Percentiles rank a stretch among this genome's conserved stretches.
Conservation (phyloP, 2,888 invertebrate species). For the Hemistola chrysoprasaria region DNA sequence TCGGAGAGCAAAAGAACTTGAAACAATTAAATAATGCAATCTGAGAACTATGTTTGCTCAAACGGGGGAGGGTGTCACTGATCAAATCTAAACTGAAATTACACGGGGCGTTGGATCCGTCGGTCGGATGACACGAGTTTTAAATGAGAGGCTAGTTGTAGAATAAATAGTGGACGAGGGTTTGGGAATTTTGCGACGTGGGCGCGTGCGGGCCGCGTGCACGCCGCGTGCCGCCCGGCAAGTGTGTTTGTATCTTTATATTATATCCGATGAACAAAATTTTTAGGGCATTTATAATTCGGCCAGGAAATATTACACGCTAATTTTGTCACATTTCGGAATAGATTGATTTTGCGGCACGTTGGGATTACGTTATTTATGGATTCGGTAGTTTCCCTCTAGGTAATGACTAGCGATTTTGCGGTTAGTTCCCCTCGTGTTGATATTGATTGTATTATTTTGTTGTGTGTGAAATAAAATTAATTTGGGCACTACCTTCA, state of each 20-base stretch:
- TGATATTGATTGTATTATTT: slow-evolving; percentile 10
- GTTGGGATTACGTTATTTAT: slow-evolving; percentile 53
- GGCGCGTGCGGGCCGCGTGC: slow-evolving; percentile 56
- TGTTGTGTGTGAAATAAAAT: slow-evolving; percentile 6
- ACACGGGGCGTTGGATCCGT: slow-evolving; percentile 53
- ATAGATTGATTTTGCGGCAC: slow-evolving; percentile 70
- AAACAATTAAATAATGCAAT: slow-evolving; percentile 77
- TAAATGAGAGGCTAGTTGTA: slow-evolving; percentile 72
- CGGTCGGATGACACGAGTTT: slow-evolving; percentile 64
- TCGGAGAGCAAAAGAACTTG: slow-evolving; percentile 28
- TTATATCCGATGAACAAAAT: slow-evolving; percentile 40
- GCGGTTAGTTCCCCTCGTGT: slow-evolving; percentile 24
- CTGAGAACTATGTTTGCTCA: slow-evolving; percentile 65
- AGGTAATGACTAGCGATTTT: slow-evolving; percentile 34
- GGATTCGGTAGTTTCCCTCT: slow-evolving; percentile 31
- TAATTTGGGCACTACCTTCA: not conserved
- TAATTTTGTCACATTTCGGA: slow-evolving; percentile 73
- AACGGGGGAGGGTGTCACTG: slow-evolving; percentile 47
- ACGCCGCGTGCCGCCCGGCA: slow-evolving; percentile 37
- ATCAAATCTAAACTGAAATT: slow-evolving; percentile 76
- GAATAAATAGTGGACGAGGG: slow-evolving; percentile 68
- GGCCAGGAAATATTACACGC: slow-evolving; percentile 79
- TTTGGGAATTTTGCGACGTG: slow-evolving; percentile 38
- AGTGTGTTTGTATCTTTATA: slow-evolving; percentile 32
- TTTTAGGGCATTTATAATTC: slow-evolving; percentile 72